Conservation (phyloP, 2,797 vertebrate genomes). For the Caiman crocodilus region DNA sequence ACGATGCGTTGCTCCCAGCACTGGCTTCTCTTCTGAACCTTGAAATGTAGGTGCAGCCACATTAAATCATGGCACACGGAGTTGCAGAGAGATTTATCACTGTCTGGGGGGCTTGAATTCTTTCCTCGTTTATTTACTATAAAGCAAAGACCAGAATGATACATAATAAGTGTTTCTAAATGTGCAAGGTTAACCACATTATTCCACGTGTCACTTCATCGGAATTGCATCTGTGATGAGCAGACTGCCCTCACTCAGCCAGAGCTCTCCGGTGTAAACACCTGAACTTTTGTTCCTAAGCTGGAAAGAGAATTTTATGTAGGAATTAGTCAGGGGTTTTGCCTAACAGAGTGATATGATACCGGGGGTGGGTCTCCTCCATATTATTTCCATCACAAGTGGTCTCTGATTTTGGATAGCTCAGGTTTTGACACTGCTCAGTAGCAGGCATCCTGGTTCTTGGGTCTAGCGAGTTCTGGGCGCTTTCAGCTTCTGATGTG, state of each 20-base stretch:
- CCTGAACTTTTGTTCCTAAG: not conserved
- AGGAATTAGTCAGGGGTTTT: not conserved
- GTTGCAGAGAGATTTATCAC: not conserved
- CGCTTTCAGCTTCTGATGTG: not conserved
- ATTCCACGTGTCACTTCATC: not conserved
- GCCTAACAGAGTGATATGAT: not conserved
- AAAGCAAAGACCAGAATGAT: not conserved
- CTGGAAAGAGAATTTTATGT: slow-evolving; percentile 9
- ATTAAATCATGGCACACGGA: not conserved
- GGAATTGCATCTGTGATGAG: slow-evolving; percentile 17
- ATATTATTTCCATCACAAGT: not conserved
- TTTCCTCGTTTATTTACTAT: not conserved
- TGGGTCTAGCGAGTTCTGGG: slow-evolving; percentile 42
- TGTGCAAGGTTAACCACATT: not conserved
- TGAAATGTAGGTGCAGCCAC: not conserved
- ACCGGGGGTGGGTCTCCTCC: not conserved
- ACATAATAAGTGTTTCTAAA: not conserved
- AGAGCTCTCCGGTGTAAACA: slow-evolving; percentile 19
- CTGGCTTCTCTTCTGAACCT: not conserved
- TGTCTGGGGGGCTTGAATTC: not conserved
- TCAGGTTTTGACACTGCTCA: not conserved
- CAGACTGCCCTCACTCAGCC: slow-evolving; percentile 52
- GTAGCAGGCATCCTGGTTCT: not conserved
- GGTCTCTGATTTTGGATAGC: not conserved
- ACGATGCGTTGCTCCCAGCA: not conserved